Conservation (phyloP, 2,113 vertebrate genomes). For the human (Homo sapiens) region DNA sequence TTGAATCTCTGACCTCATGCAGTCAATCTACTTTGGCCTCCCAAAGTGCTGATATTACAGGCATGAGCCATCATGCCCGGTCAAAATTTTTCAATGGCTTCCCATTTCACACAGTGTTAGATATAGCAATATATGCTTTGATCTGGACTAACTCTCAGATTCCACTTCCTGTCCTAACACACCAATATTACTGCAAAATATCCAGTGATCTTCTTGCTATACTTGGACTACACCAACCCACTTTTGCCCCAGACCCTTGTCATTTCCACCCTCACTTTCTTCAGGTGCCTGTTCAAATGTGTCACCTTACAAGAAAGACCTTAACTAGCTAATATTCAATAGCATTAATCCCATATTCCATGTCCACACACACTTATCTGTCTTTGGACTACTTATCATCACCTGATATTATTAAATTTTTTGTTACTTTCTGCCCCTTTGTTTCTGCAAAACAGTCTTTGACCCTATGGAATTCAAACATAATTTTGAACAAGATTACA, state of each 20-base stretch:
- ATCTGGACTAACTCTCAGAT: neutral
- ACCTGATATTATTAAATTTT: too few species aligned
- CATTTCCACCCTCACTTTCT: neutral
- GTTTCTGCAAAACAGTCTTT: too few species aligned
- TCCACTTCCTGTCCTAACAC: neutral
- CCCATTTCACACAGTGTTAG: neutral
- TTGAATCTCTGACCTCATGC: too few species aligned
- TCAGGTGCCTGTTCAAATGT: neutral
- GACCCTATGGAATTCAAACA: too few species aligned
- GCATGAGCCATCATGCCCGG: too few species aligned
- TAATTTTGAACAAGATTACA: too few species aligned
- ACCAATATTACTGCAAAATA: neutral
- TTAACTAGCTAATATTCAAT: neutral
- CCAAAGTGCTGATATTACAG: too few species aligned
- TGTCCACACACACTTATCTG: neutral
- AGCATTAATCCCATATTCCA: neutral
- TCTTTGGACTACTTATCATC: neutral
- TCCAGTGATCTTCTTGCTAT: neutral
- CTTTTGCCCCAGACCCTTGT: neutral
- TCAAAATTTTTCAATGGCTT: neutral
- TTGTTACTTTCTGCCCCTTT: neutral
- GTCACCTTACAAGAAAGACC: neutral
- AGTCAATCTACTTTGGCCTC: too few species aligned
- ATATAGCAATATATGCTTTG: neutral
- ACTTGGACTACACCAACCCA: neutral